phyloP scores from a whole-genome alignment of 2,888 invertebrate species.

The Sinohyriopsis cumingii region DNA sequence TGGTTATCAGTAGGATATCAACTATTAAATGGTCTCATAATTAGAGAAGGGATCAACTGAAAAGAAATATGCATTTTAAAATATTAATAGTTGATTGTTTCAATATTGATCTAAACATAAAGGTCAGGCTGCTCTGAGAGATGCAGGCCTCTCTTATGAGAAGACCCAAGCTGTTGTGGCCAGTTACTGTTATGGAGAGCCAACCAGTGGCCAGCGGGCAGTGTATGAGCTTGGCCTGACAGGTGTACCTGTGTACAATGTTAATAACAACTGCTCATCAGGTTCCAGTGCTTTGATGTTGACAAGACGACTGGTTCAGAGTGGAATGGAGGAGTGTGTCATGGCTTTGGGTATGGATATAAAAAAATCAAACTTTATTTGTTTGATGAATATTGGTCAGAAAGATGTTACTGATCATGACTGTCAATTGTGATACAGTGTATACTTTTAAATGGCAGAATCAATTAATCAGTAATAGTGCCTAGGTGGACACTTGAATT shows the following conservation, averaged over 20 bases:
- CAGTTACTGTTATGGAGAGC: constrained; percentile 68
- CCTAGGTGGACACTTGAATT: no score
- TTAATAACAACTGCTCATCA: constrained; percentile 67
- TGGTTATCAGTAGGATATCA: no score
- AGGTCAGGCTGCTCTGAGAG: constrained; percentile 56
- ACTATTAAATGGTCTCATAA: not conserved
- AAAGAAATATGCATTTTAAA: not conserved
- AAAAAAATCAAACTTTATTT: not conserved
- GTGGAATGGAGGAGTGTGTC: constrained; percentile 61
- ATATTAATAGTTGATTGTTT: not conserved
- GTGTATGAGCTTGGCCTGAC: constrained; percentile 92
- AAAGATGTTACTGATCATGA: no score
- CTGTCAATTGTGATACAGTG: no score
- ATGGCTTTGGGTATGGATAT: constrained; percentile 59
- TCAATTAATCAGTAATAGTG: no score
- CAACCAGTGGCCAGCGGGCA: constrained; percentile 82
- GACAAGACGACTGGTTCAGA: constrained; percentile 55
- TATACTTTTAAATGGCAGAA: not conserved
- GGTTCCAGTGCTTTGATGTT: constrained; percentile 64
- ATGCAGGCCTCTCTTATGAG: constrained; percentile 55
- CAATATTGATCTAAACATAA: not conserved
- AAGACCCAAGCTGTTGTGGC: constrained; percentile 61
- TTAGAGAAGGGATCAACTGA: not conserved
- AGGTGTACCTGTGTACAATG: constrained; percentile 65
- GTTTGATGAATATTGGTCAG: not conserved